These are phyloP conservation scores for Allophyes oxyacanthae DNA, from an alignment of 2,888 invertebrate species.

Conservation along the genomic window DNA sequence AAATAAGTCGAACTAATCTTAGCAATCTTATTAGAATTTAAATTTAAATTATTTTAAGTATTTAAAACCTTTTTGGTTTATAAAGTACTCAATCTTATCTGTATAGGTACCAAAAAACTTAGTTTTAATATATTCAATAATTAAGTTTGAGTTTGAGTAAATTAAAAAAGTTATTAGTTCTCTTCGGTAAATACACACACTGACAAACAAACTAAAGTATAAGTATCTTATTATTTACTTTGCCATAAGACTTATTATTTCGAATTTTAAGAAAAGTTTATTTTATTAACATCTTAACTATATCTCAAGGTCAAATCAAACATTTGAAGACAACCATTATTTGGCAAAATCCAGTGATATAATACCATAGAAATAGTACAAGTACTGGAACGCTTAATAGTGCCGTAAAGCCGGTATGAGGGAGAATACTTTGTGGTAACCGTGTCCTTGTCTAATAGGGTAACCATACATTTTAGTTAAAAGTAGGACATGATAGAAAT, in stretches of 20 bases:
- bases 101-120: slow-evolving; percentile 2
- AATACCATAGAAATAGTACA: too few species aligned
- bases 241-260: background rate
- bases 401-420: too few species aligned
- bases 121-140: slow-evolving; percentile 16
- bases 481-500: too few species aligned
- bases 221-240: background rate
- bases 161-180: slow-evolving; percentile 22
- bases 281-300: background rate
- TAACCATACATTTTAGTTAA: too few species aligned
- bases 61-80: slow-evolving; percentile 8
- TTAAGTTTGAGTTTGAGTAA: slow-evolving; percentile 2
- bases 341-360: too few species aligned
- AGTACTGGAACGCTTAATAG: too few species aligned
- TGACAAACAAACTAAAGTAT: slow-evolving; percentile 3
- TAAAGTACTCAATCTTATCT: background rate
- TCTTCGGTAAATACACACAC: slow-evolving; percentile 8
- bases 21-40: background rate
- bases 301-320: background rate
- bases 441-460: too few species aligned
- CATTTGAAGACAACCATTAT: background rate
- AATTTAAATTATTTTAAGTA: background rate
- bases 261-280: background rate
- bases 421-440: too few species aligned
- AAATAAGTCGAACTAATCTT: too few species aligned